Conservation (phyloP, 1,140 invertebrate genomes). For the Wiebesia pumilae region DNA sequence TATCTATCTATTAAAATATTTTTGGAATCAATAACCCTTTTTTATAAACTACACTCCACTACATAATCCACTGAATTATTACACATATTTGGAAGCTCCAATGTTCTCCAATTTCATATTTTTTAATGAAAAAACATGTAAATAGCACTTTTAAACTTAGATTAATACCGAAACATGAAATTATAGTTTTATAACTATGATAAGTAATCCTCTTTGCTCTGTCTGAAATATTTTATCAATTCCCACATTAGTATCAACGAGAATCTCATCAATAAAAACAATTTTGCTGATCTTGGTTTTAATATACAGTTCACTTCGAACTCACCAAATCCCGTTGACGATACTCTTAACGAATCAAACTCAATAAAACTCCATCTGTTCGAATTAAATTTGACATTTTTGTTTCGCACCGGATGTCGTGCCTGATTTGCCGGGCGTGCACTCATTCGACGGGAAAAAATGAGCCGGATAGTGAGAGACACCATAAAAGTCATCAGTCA, state of each 20-base stretch:
- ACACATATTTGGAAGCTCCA: too few relatives aligned
- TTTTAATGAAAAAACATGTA: neutral
- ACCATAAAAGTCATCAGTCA: conserved; percentile 36
- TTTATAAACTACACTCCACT: too few relatives aligned
- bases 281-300: neutral
- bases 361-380: neutral
- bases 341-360: conserved; percentile 30
- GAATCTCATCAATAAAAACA: conserved; percentile 19
- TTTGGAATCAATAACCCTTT: too few relatives aligned
- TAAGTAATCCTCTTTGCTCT: neutral
- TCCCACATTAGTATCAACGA: neutral
- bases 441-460: conserved; percentile 23
- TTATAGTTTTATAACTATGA: neutral
- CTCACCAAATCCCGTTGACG: neutral
- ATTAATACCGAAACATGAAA: neutral
- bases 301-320: neutral
- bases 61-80: too few relatives aligned
- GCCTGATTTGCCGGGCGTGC: neutral
- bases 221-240: neutral
- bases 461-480: conserved; percentile 1
- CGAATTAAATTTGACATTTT: conserved; percentile 49
- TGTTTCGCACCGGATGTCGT: conserved; percentile 34
- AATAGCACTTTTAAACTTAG: neutral
- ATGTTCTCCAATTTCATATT: too few relatives aligned
- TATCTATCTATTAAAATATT: too few relatives aligned